A percentile compares a stretch with the other conserved stretches of the same genome.
Evolutionary conservation across 2,888 invertebrate genomes (phyloP).

Genomic region (Drosophila birchii): DNA sequence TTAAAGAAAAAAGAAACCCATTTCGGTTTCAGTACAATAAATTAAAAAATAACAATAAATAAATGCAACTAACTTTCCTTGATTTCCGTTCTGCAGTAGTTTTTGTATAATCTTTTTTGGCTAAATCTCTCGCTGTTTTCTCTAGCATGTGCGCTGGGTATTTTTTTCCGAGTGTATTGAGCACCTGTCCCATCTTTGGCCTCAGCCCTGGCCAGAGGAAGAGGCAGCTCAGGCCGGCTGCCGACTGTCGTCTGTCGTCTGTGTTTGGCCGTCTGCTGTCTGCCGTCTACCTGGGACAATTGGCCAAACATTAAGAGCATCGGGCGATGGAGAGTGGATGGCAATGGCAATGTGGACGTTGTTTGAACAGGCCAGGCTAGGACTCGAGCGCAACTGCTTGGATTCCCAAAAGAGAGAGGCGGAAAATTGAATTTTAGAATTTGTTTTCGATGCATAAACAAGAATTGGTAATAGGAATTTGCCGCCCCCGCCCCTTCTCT

Average conservation of each 20-base stretch:
- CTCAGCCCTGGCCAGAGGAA: conserved; percentile 21
- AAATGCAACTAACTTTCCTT: background rate
- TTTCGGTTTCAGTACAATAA: background rate
- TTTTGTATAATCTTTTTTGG: background rate
- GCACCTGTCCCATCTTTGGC: conserved; percentile 39
- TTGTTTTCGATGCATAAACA: conserved; percentile 77
- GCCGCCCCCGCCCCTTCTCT: conserved; percentile 11
- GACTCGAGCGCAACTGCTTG: conserved; percentile 20
- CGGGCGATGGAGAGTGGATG: conserved; percentile 32
- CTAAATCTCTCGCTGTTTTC: background rate
- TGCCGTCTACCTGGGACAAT: conserved; percentile 42
- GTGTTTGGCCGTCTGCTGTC: conserved; percentile 35
- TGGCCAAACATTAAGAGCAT: conserved; percentile 42
- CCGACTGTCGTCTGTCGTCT: conserved; percentile 25
- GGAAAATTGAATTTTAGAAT: conserved; percentile 50
- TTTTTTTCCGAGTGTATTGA: conserved; percentile 15
- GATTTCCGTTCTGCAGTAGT: background rate
- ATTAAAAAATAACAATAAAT: background rate
- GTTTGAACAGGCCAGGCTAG: conserved; percentile 24
- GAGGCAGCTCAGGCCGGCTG: conserved; percentile 34
- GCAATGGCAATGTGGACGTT: conserved; percentile 47
- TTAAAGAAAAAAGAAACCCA: background rate
- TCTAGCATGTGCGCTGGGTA: background rate
- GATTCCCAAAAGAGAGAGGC: conserved; percentile 29
- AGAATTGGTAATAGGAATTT: conserved; percentile 41